phyloP scores from a whole-genome alignment of 1,140 invertebrate species.

The Pantala flavescens region DNA sequence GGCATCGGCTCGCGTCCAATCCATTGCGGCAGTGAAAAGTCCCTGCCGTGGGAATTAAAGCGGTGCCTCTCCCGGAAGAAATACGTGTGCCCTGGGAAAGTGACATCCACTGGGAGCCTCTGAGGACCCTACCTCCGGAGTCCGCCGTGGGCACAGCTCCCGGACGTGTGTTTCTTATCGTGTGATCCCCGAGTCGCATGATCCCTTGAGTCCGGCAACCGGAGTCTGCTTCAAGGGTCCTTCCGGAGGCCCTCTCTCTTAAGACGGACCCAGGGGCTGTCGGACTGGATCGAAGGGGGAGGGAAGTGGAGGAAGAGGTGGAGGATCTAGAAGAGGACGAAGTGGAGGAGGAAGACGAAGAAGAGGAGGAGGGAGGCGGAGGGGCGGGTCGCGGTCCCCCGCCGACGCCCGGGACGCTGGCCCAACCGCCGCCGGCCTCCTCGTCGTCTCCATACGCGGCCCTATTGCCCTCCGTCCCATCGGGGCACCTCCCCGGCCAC shows the following conservation, averaged over 20 bases:
- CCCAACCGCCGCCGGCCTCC: neutral
- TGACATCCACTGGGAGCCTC: too few species aligned
- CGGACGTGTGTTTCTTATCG: too few species aligned
- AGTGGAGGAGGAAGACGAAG: neutral
- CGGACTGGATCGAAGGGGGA: neutral
- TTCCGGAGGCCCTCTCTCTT: neutral
- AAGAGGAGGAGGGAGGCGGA: neutral
- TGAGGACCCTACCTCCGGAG: too few species aligned
- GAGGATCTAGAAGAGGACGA: neutral
- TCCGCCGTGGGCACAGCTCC: too few species aligned
- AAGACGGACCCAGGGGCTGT: neutral
- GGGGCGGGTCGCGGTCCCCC: neutral
- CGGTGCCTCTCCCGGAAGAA: too few species aligned
- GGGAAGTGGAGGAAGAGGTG: conserved; percentile 1
- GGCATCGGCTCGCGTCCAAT: too few species aligned
- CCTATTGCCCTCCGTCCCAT: neutral
- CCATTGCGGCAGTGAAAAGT: too few species aligned
- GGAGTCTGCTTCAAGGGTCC: too few species aligned
- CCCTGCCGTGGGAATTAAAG: too few species aligned
- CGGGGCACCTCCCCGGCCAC: neutral
- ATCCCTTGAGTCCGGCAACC: too few species aligned
- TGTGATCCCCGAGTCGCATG: too few species aligned
- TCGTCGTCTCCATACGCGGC: neutral
- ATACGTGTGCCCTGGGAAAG: too few species aligned
- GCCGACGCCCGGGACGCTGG: neutral